Base-by-base conservation (phyloP, 2,113 vertebrate species). In the Hassar affinis region DNA sequence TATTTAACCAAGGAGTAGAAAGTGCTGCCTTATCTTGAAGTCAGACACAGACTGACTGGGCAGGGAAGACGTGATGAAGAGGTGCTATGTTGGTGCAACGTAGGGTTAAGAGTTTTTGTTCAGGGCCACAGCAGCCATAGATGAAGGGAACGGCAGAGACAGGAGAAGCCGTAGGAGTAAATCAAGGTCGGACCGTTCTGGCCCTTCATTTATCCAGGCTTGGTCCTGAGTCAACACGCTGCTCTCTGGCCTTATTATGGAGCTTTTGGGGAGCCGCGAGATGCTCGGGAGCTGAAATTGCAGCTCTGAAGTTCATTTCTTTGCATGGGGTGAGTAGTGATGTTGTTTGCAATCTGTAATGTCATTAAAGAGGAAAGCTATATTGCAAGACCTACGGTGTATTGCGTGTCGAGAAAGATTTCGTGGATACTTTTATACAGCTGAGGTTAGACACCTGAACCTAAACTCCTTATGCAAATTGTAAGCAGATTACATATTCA, bases 161-260 rank as follows among this genome's bases (percentile, higher is more conserved):
- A 35, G 66, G 77, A 12, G 52, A 47, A 33, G 52, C 76, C 47
- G 75, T 79, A 69, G 64, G 77, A 72, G 64, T 79, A 72, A 71
- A 72, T 79, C 62, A 79, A 79, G 76, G 83, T 72, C 78, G 22
- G 38, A 18, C 17, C 22, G 20, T 62, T 72, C 54, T 79, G 76
- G 78, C 83, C 61, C 83, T 72, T 84, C 76, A 72, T 79, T 84
- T 71, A 84, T 84, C 83, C 64, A 38, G 42, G 77, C 22, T 64
- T 47, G 45, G 61, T 76, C 52, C 83, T 72, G 76, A 78, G 76
- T 79, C 77, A 79, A 57, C 62, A 84, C 74, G 18, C 18, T 14
- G 49, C 82, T 68, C 47, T 54, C 68, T 30, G 64, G 71, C 33
- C 81, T 83, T 76, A 83, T 83, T 77, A 83, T 22, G 20, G 81